Percentiles rank a stretch among this genome's conserved stretches.
phyloP scores from a whole-genome alignment of 2,888 invertebrate genomes.

The Mystacides longicornis region DNA sequence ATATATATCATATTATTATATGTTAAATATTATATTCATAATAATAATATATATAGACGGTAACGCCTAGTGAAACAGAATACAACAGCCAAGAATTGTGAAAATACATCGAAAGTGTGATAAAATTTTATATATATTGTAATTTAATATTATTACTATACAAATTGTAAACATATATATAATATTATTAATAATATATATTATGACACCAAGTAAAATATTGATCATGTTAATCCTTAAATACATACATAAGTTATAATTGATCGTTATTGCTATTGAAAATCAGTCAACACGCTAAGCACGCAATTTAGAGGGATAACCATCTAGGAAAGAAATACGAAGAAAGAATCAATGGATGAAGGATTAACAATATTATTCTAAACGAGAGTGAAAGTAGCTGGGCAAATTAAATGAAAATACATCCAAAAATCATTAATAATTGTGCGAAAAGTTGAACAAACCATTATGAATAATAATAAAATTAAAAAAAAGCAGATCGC shows the following conservation, averaged over 20 bases:
- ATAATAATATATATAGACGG: neutral
- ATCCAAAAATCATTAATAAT: too few relatives aligned
- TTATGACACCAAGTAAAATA: constrained; percentile 54
- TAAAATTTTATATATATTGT: constrained; percentile 14
- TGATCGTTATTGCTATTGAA: constrained; percentile 56
- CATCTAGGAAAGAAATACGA: neutral
- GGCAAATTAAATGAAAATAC: constrained; percentile 16
- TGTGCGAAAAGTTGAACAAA: constrained; percentile 8
- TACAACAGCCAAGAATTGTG: constrained; percentile 23
- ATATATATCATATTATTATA: neutral
- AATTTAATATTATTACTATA: constrained; percentile 19
- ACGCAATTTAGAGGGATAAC: constrained; percentile 50
- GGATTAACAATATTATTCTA: constrained; percentile 25
- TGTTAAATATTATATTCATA: neutral
- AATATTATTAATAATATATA: constrained; percentile 36
- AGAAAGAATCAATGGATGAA: too few relatives aligned
- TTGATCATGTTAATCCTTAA: constrained; percentile 51
- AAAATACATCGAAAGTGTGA: constrained; percentile 23
- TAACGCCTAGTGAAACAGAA: constrained; percentile 17
- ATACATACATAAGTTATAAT: constrained; percentile 42
- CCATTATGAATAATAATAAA: neutral
- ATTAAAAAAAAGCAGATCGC: neutral
- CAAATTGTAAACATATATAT: constrained; percentile 46
- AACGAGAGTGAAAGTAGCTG: constrained; percentile 19
- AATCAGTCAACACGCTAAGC: constrained; percentile 56